Percentiles rank a stretch among this genome's conserved stretches.
phyloP scores from a whole-genome alignment of 92 coral and sea anemone species.

The Paragorgia papillata region DNA sequence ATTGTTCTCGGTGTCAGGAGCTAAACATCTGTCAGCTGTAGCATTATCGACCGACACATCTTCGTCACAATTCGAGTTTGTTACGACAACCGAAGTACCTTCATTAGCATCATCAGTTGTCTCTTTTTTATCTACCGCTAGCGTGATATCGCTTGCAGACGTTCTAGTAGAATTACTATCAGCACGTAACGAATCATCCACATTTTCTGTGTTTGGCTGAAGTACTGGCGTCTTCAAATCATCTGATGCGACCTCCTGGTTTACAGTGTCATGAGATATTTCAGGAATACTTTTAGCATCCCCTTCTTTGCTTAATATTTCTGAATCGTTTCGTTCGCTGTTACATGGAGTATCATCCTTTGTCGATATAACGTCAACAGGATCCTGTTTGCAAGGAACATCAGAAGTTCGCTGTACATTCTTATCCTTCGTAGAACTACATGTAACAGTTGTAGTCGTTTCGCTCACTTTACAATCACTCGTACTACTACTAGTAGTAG shows the following conservation, averaged over 20 bases:
- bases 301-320: background rate
- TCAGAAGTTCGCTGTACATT: background rate
- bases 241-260: background rate
- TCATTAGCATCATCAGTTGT: background rate
- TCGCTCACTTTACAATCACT: background rate
- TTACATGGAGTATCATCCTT: background rate
- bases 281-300: background rate
- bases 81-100: background rate
- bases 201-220: background rate
- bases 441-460: background rate
- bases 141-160: background rate
- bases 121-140: background rate
- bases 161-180: background rate
- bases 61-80: constrained; percentile 2
- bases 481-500: background rate
- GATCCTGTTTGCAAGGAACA: background rate
- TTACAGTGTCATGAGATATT: background rate
- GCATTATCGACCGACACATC: background rate
- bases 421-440: background rate
- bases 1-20: background rate
- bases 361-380: background rate
- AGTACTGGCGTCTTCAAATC: background rate
- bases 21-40: background rate
- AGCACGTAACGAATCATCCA: background rate
- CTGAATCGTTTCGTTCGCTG: background rate